Evolutionary conservation across 1,140 invertebrate genomes (phyloP).

Genomic region (Drosophila ohnishii): DNA sequence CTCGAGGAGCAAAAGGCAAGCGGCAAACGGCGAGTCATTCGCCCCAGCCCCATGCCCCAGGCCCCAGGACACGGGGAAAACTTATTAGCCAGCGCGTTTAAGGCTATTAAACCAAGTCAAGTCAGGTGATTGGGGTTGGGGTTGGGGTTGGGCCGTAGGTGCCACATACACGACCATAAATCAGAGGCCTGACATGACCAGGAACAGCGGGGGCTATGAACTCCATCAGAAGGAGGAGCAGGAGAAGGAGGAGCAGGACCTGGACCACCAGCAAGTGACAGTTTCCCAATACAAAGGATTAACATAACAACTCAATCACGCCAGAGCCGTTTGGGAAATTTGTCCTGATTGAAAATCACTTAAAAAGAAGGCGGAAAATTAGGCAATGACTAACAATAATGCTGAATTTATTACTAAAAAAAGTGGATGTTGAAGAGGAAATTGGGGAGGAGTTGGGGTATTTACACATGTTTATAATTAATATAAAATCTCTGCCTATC

Average conservation of each 20-base stretch:
- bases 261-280: slow-evolving; percentile 16
- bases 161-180: slow-evolving; percentile 62
- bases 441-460: too few species aligned
- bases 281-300: slow-evolving; percentile 39
- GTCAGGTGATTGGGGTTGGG: slow-evolving; percentile 2
- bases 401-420: not conserved
- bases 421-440: not conserved
- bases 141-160: slow-evolving; percentile 12
- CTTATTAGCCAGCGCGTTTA: slow-evolving; percentile 71
- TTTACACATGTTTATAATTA: too few species aligned
- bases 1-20: slow-evolving; percentile 73
- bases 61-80: slow-evolving; percentile 24
- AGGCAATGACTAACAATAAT: slow-evolving; percentile 1
- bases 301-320: slow-evolving; percentile 22
- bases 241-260: not conserved
- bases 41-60: not conserved
- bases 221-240: not conserved
- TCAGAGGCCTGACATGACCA: slow-evolving; percentile 52
- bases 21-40: slow-evolving; percentile 70
- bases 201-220: slow-evolving; percentile 38
- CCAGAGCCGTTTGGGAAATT: not conserved
- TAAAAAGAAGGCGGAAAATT: not conserved
- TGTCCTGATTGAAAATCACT: slow-evolving; percentile 13
- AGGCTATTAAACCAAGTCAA: slow-evolving; percentile 56
- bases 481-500: too few species aligned